Conservation (phyloP, 2,797 vertebrate species). For the Poliocrania exsul region DNA sequence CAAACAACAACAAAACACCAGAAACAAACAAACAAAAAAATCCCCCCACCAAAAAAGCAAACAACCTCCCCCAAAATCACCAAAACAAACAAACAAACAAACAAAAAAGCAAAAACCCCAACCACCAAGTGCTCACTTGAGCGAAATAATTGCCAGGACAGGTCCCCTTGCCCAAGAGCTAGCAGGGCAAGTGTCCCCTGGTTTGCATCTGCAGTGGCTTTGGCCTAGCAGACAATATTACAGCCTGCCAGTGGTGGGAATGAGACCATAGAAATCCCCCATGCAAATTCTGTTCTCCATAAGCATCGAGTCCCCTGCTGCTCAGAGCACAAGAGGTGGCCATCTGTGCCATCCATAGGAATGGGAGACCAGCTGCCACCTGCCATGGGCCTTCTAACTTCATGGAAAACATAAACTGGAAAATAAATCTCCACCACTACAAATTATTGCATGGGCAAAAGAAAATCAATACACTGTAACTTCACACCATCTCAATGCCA, state of each 20-base stretch:
- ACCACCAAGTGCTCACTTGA: neutral
- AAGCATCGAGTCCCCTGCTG: neutral
- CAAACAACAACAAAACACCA: no score
- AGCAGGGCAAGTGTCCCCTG: neutral
- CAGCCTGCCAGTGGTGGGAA: neutral
- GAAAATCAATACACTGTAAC: conserved; percentile 43
- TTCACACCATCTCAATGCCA: neutral
- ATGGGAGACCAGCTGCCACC: neutral
- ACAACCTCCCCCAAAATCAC: neutral
- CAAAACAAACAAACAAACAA: neutral
- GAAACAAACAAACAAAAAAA: neutral
- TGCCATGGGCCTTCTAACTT: neutral
- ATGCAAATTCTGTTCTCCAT: neutral
- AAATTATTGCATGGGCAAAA: conserved; percentile 25
- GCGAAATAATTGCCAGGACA: neutral
- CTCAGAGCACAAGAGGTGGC: neutral
- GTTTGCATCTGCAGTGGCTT: neutral
- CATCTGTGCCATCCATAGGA: neutral
- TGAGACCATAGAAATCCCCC: neutral
- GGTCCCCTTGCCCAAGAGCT: neutral
- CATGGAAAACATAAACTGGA: neutral
- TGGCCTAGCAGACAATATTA: neutral
- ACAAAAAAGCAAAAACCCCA: neutral
- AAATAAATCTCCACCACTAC: conserved; percentile 36
- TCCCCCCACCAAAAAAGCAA: neutral